phyloP scores from a whole-genome alignment of 92 coral and sea anemone species.

The Meandrina meandrites region DNA sequence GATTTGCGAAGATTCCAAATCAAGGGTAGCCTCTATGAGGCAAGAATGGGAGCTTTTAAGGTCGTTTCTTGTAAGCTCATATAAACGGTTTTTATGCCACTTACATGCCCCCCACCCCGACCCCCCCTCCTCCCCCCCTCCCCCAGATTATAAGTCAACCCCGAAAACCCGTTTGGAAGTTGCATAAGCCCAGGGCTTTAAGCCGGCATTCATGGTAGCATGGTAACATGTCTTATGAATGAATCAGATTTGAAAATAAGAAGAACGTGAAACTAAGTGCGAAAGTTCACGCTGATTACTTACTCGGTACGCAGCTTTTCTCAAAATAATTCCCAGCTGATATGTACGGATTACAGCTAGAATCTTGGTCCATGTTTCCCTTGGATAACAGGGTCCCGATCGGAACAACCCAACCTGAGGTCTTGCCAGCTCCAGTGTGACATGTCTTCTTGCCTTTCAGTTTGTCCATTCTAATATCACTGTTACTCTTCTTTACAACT shows the following conservation, averaged over 20 bases:
- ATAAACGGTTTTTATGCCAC: no score
- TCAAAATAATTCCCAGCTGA: slow-evolving; percentile 54
- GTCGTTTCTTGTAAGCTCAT: no score
- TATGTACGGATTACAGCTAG: slow-evolving; percentile 37
- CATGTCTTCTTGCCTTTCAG: slow-evolving; percentile 63
- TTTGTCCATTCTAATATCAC: background rate
- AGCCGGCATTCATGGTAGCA: no score
- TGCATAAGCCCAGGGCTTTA: no score
- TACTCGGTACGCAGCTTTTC: slow-evolving; percentile 69
- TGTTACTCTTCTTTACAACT: slow-evolving; percentile 41
- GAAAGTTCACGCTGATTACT: background rate
- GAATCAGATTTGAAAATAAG: no score
- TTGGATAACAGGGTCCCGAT: slow-evolving; percentile 44
- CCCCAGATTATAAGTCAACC: no score
- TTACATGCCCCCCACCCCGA: no score
- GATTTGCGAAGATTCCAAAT: background rate
- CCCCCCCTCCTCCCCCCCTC: no score
- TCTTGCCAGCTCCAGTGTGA: slow-evolving; percentile 69
- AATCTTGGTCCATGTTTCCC: slow-evolving; percentile 17
- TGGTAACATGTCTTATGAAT: no score
- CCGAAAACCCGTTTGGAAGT: no score
- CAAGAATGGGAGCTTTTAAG: no score
- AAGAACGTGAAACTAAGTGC: background rate
- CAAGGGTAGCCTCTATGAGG: no score
- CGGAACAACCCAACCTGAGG: slow-evolving; percentile 65